Evolutionary conservation across 2,888 invertebrate species (phyloP), one percentile per base, ranked within the genome.

Genomic region (Oxyteleia sp.): DNA sequence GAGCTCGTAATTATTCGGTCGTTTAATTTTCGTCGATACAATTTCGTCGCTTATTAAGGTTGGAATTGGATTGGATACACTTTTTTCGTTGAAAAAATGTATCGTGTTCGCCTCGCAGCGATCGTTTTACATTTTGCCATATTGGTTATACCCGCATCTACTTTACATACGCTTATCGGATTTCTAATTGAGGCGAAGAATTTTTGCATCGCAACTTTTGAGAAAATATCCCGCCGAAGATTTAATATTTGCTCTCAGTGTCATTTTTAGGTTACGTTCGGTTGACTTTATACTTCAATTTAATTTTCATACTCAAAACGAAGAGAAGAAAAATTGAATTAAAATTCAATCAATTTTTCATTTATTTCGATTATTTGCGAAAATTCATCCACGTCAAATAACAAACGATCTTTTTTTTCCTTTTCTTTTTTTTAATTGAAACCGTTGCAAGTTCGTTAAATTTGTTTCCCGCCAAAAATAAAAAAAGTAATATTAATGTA

Each of bases 41-140:
- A 51, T 23, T 47, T 55, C 18, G 16, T 16, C 1, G 26, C 57
- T 35, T 49, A 51, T 38, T 51, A 16, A 32, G n/a, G 43, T 49
- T 53, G 32, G 11, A 66, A 32, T 41, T 51, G 61, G 41, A 68
- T 74, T 66, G 57, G 35, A 38, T 72, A 61, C 41, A 74, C 15
- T 59, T 74, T 81, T 74, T 81, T 72, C 61, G 47, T 20, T 63
- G 18, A 26, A 59, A 81, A 80, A 81, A 74, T 74, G 80, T 81
- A 81, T 81, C 74, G 53, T 53, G 68, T 81, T 74, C 61, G 61
- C 57, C 32, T 74, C 47, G 47, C 32, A 61, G 59, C 74, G 80
- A 81, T 81, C 68, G 26, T 74, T 74, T 81, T 81, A 81, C 74
- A 68, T 68, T 72, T 81, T 74, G 68, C 66, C 59, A 72, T 80